These are phyloP conservation scores for Bruchidius siliquastri DNA, from an alignment of 2,888 invertebrate genomes.

Conservation along the genomic window DNA sequence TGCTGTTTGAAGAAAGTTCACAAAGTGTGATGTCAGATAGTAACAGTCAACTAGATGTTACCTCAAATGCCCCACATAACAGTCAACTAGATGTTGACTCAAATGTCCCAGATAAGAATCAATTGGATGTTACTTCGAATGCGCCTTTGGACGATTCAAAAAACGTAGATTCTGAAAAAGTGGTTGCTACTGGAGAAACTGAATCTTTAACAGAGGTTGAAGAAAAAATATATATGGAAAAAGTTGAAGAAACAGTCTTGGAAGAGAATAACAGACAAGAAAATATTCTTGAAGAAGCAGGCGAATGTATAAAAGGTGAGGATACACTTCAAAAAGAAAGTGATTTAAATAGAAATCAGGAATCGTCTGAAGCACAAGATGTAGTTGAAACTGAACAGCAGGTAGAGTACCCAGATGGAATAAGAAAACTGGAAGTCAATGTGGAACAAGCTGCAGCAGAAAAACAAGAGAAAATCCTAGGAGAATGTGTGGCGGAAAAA, in stretches of 20 bases:
- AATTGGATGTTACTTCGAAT: not conserved
- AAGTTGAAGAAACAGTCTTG: not conserved
- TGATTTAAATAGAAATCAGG: not conserved
- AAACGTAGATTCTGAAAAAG: not conserved
- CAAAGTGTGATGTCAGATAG: not conserved
- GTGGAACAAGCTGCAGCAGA: not conserved
- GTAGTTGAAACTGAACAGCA: not conserved
- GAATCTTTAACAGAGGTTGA: not conserved
- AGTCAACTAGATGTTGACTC: too few relatives aligned
- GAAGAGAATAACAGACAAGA: not conserved
- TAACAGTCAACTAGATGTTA: not conserved
- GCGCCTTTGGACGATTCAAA: not conserved
- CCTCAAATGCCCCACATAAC: not conserved
- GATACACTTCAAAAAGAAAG: not conserved
- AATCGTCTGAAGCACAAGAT: not conserved
- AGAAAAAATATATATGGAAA: not conserved
- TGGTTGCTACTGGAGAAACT: not conserved
- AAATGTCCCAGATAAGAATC: not conserved
- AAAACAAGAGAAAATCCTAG: not conserved
- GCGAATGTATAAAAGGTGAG: not conserved
- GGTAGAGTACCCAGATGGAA: not conserved
- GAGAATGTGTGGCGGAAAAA: not conserved
- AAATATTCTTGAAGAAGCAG: not conserved
- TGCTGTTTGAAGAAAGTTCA: slow-evolving; percentile 34
- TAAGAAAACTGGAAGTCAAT: not conserved